These are phyloP conservation scores for Diprion similis DNA, from an alignment of 1,140 invertebrate genomes.

Conservation along the genomic window DNA sequence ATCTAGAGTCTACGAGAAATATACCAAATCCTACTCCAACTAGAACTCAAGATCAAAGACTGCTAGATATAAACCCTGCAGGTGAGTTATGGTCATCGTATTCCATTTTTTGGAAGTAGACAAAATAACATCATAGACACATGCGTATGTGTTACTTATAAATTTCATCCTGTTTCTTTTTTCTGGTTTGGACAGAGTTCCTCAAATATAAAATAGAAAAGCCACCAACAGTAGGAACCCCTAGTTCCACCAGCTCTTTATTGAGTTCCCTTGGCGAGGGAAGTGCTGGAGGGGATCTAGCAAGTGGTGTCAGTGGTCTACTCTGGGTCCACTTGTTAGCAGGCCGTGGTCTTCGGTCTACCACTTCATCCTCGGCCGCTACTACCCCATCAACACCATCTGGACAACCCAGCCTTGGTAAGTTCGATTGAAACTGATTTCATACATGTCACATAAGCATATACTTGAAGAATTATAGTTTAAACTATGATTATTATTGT, in stretches of 20 bases:
- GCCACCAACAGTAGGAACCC: constrained; percentile 65
- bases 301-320: constrained; percentile 83
- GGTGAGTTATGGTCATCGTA: constrained; percentile 55
- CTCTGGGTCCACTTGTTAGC: constrained; percentile 90
- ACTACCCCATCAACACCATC: constrained; percentile 72
- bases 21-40: constrained; percentile 80
- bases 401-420: constrained; percentile 59
- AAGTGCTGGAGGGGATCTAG: constrained; percentile 52
- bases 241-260: constrained; percentile 58
- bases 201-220: constrained; percentile 92
- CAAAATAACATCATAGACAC: not conserved
- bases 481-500: not conserved
- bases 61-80: constrained; percentile 88
- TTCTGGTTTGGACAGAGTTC: constrained; percentile 70
- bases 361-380: constrained; percentile 71
- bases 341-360: constrained; percentile 84
- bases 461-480: too few species aligned
- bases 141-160: constrained; percentile 11
- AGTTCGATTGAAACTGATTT: constrained; percentile 15
- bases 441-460: not conserved
- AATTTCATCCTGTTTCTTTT: constrained; percentile 20
- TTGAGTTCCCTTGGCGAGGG: constrained; percentile 54
- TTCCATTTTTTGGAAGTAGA: not conserved
- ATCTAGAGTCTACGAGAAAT: constrained; percentile 63
- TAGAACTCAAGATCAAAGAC: constrained; percentile 68